Evolutionary conservation across 2,888 invertebrate species (phyloP).

Genomic region (Acanthoscelides obtectus): DNA sequence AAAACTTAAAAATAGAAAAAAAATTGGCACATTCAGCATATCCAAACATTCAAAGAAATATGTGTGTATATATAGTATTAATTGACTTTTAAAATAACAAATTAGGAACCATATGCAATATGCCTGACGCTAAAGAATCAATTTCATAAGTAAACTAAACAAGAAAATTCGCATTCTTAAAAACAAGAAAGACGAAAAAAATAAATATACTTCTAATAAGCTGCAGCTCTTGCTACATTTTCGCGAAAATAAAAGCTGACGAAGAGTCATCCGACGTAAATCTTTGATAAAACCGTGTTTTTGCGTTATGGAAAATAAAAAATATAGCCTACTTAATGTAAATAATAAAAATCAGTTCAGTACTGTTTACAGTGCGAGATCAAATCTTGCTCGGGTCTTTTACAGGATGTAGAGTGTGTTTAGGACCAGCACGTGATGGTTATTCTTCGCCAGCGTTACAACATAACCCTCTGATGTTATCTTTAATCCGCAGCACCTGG

Average conservation of each 20-base stretch:
- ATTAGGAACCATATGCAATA: slow-evolving; percentile 31
- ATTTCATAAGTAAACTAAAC: slow-evolving; percentile 24
- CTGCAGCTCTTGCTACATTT: slow-evolving; percentile 7
- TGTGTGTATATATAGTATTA: slow-evolving; percentile 19
- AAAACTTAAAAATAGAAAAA: slow-evolving; percentile 17
- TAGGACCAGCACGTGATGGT: slow-evolving; percentile 95
- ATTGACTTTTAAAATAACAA: slow-evolving; percentile 27
- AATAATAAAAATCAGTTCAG: slow-evolving; percentile 45
- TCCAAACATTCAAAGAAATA: slow-evolving; percentile 25
- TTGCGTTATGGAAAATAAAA: slow-evolving; percentile 18
- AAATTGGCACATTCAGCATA: slow-evolving; percentile 33
- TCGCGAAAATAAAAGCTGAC: slow-evolving; percentile 26
- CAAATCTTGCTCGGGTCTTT: slow-evolving; percentile 51
- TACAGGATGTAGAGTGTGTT: slow-evolving; percentile 90
- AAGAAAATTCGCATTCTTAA: slow-evolving; percentile 17
- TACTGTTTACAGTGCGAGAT: slow-evolving; percentile 47
- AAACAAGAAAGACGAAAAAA: slow-evolving; percentile 9
- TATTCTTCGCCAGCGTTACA: slow-evolving; percentile 95
- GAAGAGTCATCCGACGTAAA: slow-evolving; percentile 18
- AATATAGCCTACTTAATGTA: slow-evolving; percentile 22
- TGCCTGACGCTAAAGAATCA: slow-evolving; percentile 36
- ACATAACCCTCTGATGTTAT: slow-evolving; percentile 96
- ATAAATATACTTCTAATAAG: slow-evolving; percentile 19
- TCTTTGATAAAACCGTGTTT: slow-evolving; percentile 13
- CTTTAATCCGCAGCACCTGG: slow-evolving; percentile 95